Percentiles rank a stretch among this genome's conserved stretches.
Evolutionary conservation across 2,888 invertebrate species (phyloP).

Genomic region (Glaucopsyche alexis): DNA sequence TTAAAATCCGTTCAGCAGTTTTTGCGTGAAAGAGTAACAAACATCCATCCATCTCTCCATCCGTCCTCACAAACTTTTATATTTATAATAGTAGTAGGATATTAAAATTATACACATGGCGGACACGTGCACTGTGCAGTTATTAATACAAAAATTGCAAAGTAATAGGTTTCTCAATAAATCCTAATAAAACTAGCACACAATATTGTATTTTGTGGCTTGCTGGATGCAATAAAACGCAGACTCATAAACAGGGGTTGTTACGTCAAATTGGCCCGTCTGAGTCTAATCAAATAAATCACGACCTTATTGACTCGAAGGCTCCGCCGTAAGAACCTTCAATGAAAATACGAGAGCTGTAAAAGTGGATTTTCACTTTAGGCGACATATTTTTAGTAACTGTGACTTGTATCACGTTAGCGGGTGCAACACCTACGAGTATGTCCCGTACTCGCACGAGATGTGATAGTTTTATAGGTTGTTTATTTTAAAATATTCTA

Average conservation of each 20-base stretch:
- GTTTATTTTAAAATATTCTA: no score
- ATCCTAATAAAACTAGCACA: constrained; percentile 28
- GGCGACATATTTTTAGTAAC: not conserved
- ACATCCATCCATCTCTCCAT: no score
- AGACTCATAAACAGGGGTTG: constrained; percentile 52
- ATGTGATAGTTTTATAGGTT: no score
- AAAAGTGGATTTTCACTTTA: constrained; percentile 12
- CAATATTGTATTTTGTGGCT: constrained; percentile 23
- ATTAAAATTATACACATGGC: no score
- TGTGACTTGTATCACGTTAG: not conserved
- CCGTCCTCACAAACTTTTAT: no score
- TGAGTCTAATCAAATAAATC: constrained; percentile 54
- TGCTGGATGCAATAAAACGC: constrained; percentile 52
- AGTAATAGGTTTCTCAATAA: not conserved
- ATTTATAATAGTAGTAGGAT: no score
- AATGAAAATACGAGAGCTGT: constrained; percentile 24
- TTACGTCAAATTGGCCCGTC: constrained; percentile 52
- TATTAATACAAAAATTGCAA: not conserved
- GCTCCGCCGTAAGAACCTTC: not conserved
- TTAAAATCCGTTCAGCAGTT: no score
- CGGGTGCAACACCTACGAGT: not conserved
- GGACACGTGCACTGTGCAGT: no score
- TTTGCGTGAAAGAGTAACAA: no score
- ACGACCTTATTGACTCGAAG: constrained; percentile 39
- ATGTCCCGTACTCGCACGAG: not conserved